These are phyloP conservation scores for Cheilosia pagana DNA, from an alignment of 2,888 invertebrate species.

Conservation along the genomic window DNA sequence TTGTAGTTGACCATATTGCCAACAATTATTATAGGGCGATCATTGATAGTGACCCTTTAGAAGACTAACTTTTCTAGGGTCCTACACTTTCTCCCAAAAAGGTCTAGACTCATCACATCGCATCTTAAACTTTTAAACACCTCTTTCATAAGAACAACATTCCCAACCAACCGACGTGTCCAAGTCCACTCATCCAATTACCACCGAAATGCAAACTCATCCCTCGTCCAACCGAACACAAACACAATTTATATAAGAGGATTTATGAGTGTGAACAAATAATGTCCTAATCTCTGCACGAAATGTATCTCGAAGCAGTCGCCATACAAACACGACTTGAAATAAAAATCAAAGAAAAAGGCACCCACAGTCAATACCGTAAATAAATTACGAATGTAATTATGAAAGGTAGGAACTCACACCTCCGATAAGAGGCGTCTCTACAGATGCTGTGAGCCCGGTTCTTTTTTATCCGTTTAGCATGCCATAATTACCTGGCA, in stretches of 20 bases:
- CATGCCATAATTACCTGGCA: conserved; percentile 76
- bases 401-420: conserved; percentile 74
- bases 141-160: too few relatives aligned
- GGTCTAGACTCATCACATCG: too few relatives aligned
- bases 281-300: conserved; percentile 69
- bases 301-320: conserved; percentile 26
- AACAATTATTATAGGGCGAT: too few relatives aligned
- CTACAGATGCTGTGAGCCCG: conserved; percentile 67
- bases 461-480: conserved; percentile 75
- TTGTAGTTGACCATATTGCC: too few relatives aligned
- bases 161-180: background rate
- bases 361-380: conserved; percentile 33
- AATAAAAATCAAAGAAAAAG: background rate
- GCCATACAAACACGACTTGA: background rate
- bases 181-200: conserved; percentile 67
- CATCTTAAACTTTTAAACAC: too few relatives aligned
- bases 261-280: conserved; percentile 74
- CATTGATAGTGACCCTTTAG: too few relatives aligned
- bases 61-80: too few relatives aligned
- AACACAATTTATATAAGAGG: conserved; percentile 26
- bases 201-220: conserved; percentile 44
- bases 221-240: background rate
- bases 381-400: conserved; percentile 75
- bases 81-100: too few relatives aligned
- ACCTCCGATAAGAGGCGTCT: conserved; percentile 74